Conservation (phyloP, 1,140 invertebrate species). For the Aphidius gifuensis region DNA sequence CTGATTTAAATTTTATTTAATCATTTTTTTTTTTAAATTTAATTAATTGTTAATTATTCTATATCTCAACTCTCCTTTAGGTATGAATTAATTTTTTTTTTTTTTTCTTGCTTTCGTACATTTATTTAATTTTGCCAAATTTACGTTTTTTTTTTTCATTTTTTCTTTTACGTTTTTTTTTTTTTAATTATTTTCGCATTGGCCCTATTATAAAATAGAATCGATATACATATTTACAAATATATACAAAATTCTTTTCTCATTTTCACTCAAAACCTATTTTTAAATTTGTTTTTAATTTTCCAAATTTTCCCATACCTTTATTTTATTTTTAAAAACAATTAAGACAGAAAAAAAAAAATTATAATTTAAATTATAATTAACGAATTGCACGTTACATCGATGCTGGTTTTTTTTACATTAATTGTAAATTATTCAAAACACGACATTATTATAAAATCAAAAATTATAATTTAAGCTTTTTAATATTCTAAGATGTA, state of each 20-base stretch:
- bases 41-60: constrained; percentile 47
- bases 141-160: neutral
- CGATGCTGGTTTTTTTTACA: constrained; percentile 48
- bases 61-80: constrained; percentile 31
- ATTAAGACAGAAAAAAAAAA: too few relatives aligned
- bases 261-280: constrained; percentile 35
- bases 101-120: constrained; percentile 34
- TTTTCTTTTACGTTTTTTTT: constrained; percentile 4
- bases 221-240: constrained; percentile 56
- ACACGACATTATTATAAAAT: constrained; percentile 1
- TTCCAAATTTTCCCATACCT: constrained; percentile 1
- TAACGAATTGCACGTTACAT: constrained; percentile 55
- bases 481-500: neutral
- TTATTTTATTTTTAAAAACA: neutral
- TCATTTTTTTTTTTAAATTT: constrained; percentile 37
- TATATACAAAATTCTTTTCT: constrained; percentile 43
- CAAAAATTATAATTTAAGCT: neutral
- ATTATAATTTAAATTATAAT: constrained; percentile 27
- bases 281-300: constrained; percentile 31
- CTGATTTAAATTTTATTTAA: constrained; percentile 35
- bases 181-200: constrained; percentile 32
- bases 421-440: constrained; percentile 8
- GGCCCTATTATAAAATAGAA: constrained; percentile 57
- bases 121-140: constrained; percentile 19
- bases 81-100: constrained; percentile 38